Conservation (phyloP, 1,140 invertebrate genomes). For the Harpegnathos saltator region DNA sequence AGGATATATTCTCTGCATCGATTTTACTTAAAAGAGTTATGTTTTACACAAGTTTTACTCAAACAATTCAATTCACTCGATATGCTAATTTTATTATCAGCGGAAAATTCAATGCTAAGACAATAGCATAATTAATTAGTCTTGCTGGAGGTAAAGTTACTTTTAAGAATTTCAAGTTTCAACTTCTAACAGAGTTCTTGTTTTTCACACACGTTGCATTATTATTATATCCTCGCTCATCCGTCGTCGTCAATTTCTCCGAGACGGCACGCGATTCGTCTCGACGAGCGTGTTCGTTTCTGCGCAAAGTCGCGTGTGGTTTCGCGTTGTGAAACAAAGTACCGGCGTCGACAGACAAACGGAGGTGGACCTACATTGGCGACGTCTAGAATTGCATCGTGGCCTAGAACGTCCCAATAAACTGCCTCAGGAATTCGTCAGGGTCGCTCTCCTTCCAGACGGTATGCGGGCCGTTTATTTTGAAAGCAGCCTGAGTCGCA, state of each 20-base stretch:
- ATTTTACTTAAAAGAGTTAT: no score
- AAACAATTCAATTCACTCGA: background rate
- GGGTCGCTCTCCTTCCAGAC: slow-evolving; percentile 22
- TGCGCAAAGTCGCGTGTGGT: slow-evolving; percentile 29
- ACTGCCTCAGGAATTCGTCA: slow-evolving; percentile 65
- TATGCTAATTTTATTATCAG: slow-evolving; percentile 9
- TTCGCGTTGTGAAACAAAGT: slow-evolving; percentile 42
- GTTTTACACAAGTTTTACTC: no score
- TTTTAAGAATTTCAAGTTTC: slow-evolving; percentile 2
- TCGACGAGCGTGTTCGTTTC: slow-evolving; percentile 20
- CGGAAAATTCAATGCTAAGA: background rate
- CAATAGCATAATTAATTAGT: background rate
- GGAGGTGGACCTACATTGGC: slow-evolving; percentile 72
- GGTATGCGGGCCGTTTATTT: slow-evolving; percentile 36
- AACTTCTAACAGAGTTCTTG: slow-evolving; percentile 4
- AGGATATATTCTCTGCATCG: no score
- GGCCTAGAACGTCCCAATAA: slow-evolving; percentile 64
- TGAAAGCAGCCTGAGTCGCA: background rate
- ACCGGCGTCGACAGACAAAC: slow-evolving; percentile 42
- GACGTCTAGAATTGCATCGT: slow-evolving; percentile 51
- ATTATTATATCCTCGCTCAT: slow-evolving; percentile 22
- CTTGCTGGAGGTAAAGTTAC: slow-evolving; percentile 18
- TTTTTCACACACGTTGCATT: slow-evolving; percentile 21
- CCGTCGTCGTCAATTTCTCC: slow-evolving; percentile 13
- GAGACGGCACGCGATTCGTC: slow-evolving; percentile 5